Evolutionary conservation across 2,888 invertebrate genomes (phyloP).

Genomic region (Oscheius sp.): DNA sequence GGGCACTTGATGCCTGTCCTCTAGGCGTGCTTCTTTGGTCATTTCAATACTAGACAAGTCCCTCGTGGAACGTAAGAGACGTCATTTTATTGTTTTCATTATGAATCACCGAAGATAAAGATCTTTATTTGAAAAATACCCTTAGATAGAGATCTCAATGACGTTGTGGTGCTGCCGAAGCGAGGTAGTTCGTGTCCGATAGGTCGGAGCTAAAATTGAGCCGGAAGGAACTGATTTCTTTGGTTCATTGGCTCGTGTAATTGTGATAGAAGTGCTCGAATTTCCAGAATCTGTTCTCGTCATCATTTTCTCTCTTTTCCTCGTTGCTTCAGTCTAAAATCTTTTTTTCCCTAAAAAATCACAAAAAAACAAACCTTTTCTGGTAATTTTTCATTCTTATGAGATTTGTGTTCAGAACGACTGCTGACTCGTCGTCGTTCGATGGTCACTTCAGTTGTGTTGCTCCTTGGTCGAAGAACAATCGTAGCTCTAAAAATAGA

Average conservation of each 20-base stretch:
- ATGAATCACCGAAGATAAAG: no score
- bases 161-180: neutral
- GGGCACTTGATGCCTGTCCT: no score
- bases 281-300: neutral
- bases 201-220: slow-evolving; percentile 15
- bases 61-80: no score
- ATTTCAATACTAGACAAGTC: no score
- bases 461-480: slow-evolving; percentile 24
- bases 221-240: neutral
- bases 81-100: no score
- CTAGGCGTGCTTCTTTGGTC: no score
- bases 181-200: slow-evolving; percentile 1
- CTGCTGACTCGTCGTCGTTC: slow-evolving; percentile 15
- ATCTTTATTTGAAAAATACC: no score
- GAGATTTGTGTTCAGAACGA: no score
- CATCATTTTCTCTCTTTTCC: neutral
- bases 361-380: neutral
- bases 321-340: neutral
- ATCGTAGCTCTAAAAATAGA: slow-evolving; percentile 18
- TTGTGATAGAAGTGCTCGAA: no score
- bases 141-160: slow-evolving; percentile 19
- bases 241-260: no score
- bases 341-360: neutral
- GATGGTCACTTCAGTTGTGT: slow-evolving; percentile 25
- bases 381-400: no score